A percentile compares a stretch with the other conserved stretches of the same genome.
These are phyloP conservation scores for Nasonovia ribisnigri DNA, from an alignment of 2,888 invertebrate genomes.

Conservation along the genomic window DNA sequence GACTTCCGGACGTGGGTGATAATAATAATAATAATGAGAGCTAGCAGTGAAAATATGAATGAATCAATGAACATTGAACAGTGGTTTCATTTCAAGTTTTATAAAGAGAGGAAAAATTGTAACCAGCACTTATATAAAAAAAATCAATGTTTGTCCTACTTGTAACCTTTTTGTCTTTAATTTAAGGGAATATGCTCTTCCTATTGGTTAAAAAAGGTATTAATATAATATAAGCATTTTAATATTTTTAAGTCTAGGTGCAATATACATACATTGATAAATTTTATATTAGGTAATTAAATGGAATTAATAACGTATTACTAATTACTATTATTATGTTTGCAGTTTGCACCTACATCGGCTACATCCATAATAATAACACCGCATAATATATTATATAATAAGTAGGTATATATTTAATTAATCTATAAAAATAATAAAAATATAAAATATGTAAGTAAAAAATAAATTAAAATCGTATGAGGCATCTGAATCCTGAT, in stretches of 20 bases:
- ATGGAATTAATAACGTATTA: too few species aligned
- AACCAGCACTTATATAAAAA: not conserved
- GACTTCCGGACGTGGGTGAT: not conserved
- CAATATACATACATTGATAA: not conserved
- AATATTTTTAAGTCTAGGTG: not conserved
- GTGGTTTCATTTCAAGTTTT: not conserved
- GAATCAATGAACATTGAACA: too few species aligned
- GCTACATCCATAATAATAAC: too few species aligned
- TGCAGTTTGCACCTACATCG: too few species aligned
- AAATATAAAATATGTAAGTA: not conserved
- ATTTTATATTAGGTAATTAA: too few species aligned
- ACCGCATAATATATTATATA: too few species aligned
- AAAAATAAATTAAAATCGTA: not conserved
- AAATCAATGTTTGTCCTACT: not conserved
- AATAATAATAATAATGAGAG: not conserved
- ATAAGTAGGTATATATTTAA: not conserved
- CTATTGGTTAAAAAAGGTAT: not conserved
- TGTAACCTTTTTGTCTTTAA: not conserved
- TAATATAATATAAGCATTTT: not conserved
- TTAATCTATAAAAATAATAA: not conserved
- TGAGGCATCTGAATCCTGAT: not conserved
- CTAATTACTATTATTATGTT: too few species aligned
- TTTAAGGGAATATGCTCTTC: not conserved
- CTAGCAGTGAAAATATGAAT: not conserved
- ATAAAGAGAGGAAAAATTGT: not conserved